Evolutionary conservation across 2,888 invertebrate species (phyloP), one percentile per base, ranked within the genome.

Genomic region (Apamea epomidion): DNA sequence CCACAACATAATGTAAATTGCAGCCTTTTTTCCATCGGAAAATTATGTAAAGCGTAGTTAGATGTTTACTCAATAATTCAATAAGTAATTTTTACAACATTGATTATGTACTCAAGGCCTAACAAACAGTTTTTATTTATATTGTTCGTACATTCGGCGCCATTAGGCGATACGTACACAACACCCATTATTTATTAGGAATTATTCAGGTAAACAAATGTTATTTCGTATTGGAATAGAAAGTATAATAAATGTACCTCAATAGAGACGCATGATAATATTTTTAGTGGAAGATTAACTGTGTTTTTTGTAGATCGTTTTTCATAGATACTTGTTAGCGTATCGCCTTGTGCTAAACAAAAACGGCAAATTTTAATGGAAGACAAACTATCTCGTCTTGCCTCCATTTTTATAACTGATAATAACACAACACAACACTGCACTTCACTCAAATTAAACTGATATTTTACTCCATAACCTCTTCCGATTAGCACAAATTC

Each of bases 251-350:
- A 76, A 32, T 86, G 92, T 97, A 98, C 98, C 98, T 98, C 98
- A 89, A 98, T 97, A 81, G 98, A 97, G 86, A 98, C 97, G 93
- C 98, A 98, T 76, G 98, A 98, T 97, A 98, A 98, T 91, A 98
- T 98, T 97, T 98, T 98, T 89, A 98, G 94, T 78, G 98, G 97
- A 90, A 98, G 96, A 88, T 98, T 98, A 89, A 98, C 97, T 82
- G 97, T 95, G 91, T 97, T 97, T 94, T 98, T 98, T 90, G 96
- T 95, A 84, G 94, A 93, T 86, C 97, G 94, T 87, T 97, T 97
- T 89, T 98, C 97, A 93, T 98, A 98, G 92, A 98, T 98, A 94
- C 97, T 98, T 86, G 96, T 97, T 84, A 98, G 94, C 79, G 98
- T 97, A 85, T 97, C 97, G 88, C 97, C 97, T 92, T 98, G 97